phyloP scores from a whole-genome alignment of 2,113 vertebrate species.

The Esox niger region DNA sequence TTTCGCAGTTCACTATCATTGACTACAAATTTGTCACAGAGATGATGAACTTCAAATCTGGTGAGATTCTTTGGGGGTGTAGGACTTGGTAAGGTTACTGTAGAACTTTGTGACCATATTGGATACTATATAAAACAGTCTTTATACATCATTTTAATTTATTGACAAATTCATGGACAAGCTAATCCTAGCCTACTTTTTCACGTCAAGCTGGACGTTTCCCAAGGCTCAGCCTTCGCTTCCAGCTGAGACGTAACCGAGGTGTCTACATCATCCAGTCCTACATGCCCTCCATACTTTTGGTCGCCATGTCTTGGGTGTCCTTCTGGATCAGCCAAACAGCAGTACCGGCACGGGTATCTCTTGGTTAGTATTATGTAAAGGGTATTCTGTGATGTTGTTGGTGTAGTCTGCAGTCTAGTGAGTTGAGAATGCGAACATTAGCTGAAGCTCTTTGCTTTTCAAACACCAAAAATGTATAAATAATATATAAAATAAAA shows the following conservation, averaged over 20 bases:
- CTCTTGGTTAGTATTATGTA: slow-evolving; percentile 76
- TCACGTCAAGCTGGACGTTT: slow-evolving; percentile 84
- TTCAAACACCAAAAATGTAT: too few species aligned
- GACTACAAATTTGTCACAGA: slow-evolving; percentile 90
- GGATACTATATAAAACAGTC: too few species aligned
- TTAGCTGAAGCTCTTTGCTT: too few species aligned
- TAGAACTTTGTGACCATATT: too few species aligned
- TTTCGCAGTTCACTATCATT: slow-evolving; percentile 97
- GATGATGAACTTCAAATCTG: slow-evolving; percentile 94
- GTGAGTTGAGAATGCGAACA: too few species aligned
- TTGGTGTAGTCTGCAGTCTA: too few species aligned
- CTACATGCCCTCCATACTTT: slow-evolving; percentile 91
- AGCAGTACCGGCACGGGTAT: slow-evolving; percentile 92
- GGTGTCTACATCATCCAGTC: slow-evolving; percentile 98
- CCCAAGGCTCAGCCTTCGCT: slow-evolving; percentile 90
- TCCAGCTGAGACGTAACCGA: slow-evolving; percentile 86
- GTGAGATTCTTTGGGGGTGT: too few species aligned
- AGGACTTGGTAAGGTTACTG: too few species aligned
- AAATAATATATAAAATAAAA: too few species aligned
- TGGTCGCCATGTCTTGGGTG: slow-evolving; percentile 98
- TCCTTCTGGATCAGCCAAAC: slow-evolving; percentile 99
- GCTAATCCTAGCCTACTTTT: background rate
- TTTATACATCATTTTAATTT: too few species aligned
- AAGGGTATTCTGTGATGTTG: background rate
- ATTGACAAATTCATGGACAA: too few species aligned